Evolutionary conservation across 2,113 vertebrate species (phyloP).

Genomic region (Colistium nudipinnis): DNA sequence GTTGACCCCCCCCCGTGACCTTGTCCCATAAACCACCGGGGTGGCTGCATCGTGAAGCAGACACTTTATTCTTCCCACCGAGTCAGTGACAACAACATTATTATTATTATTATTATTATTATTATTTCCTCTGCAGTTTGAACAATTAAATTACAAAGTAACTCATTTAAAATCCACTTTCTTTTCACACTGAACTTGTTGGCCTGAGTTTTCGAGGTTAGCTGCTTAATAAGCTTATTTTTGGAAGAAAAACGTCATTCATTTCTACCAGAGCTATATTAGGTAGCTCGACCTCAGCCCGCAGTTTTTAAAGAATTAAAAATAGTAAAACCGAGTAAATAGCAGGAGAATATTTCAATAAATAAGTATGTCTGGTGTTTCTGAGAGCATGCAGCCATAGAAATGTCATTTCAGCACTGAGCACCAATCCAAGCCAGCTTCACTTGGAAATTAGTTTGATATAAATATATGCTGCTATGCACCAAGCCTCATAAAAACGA

Average conservation of each 20-base stretch:
- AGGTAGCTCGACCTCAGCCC: conserved; percentile 31
- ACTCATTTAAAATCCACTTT: too few species aligned
- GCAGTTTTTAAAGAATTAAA: conserved; percentile 39
- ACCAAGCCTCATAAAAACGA: background rate
- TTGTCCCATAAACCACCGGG: conserved; percentile 40
- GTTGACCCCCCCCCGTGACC: conserved; percentile 27
- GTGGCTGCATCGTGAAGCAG: background rate
- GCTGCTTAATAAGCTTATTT: too few species aligned
- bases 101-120: too few species aligned
- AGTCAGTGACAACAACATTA: conserved; percentile 3
- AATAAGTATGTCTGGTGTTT: conserved; percentile 1
- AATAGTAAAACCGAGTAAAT: conserved; percentile 47
- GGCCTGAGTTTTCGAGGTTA: conserved; percentile 21
- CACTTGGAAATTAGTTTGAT: background rate
- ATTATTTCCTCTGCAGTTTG: background rate
- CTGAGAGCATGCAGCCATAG: conserved; percentile 8
- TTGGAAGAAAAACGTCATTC: conserved; percentile 40
- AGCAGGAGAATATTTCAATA: conserved; percentile 14
- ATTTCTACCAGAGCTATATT: conserved; percentile 53
- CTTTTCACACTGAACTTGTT: too few species aligned
- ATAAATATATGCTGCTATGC: background rate
- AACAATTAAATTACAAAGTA: too few species aligned
- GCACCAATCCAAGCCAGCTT: background rate
- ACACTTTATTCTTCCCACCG: background rate
- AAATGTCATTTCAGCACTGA: background rate